Base-by-base conservation (phyloP, 2,888 invertebrate species). In the Lasioglossum villosulum region DNA sequence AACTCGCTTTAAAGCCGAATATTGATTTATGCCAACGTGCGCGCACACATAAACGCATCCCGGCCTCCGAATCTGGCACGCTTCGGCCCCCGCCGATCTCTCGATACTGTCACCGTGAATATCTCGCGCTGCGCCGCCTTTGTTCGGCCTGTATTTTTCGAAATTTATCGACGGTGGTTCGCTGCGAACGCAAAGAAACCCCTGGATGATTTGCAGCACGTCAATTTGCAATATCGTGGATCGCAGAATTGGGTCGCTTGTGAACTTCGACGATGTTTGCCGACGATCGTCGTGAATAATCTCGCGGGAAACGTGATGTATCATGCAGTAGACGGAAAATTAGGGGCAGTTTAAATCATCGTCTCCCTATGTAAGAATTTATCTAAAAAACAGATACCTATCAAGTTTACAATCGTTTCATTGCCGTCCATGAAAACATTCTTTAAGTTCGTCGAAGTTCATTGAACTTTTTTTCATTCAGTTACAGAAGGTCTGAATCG, bases 21-120 rank as follows among this genome's bases (percentile, higher is more conserved):
- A 87, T 87, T 82, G 82, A 87, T 87, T 86, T 56, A 52, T 34
- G 42, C 39, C 48, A 68, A 52, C 48, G 23, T 12, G 48, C 59
- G 27, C 63, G 70, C 59, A 34, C 59, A 75, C 72, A 71, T 72
- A 82, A 82, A 82, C 77, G 78, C 84, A 78, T 87, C 78, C 79
- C 75, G 19, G 83, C 77, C 82, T 79, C 78, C 72, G 80, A 78
- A 86, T 86, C 81, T 86, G 81, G 71, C 87, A 59, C 76, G 59
- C 77, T 82, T 83, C 73, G 66, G 77, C 30, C 72, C 37, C 77
- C 34, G 37, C 56, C 63, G 45, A 75, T 75, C 34, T 37, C 68
- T 19, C 68, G 68, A 68, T 37, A 39, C 68, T 68, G 68, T 68
- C 68, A 68, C 10, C 68, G 37, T 23, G 68, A 68, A 68, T 68